A percentile compares a stretch with the other conserved stretches of the same genome.
Evolutionary conservation across 2,888 invertebrate species (phyloP).

Genomic region (Chironomus riparius): DNA sequence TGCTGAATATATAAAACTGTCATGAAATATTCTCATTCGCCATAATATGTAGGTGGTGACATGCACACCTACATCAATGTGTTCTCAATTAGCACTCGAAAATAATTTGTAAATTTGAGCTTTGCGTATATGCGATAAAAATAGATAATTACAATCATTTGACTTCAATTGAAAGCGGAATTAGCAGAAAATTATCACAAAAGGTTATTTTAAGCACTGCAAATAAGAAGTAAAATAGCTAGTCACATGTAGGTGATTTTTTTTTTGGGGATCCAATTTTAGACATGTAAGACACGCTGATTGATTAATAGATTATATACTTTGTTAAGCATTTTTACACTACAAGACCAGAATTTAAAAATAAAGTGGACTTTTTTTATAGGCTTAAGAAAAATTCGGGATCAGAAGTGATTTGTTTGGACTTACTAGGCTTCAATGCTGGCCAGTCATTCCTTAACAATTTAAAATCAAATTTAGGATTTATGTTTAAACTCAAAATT

Average conservation of each 20-base stretch:
- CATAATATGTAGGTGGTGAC: background rate
- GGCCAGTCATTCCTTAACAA: conserved; percentile 19
- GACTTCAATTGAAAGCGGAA: background rate
- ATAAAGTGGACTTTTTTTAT: background rate
- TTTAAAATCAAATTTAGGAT: background rate
- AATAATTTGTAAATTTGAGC: background rate
- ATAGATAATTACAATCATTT: background rate
- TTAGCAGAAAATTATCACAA: conserved; percentile 2
- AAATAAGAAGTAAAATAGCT: background rate
- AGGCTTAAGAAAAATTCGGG: background rate
- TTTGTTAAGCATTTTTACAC: background rate
- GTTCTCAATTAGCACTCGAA: background rate
- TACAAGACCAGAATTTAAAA: background rate
- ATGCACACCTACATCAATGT: background rate
- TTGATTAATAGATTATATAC: background rate
- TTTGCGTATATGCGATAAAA: background rate
- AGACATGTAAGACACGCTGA: background rate
- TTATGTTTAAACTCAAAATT: background rate
- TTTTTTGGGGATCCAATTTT: conserved; percentile 9
- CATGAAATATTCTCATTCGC: conserved; percentile 2
- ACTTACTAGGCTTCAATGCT: conserved; percentile 25
- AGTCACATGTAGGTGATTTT: conserved; percentile 9
- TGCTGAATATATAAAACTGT: background rate
- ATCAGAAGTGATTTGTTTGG: background rate
- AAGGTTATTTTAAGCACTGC: conserved; percentile 15